Conservation (phyloP, 2,113 vertebrate genomes). For the Solea solea region DNA sequence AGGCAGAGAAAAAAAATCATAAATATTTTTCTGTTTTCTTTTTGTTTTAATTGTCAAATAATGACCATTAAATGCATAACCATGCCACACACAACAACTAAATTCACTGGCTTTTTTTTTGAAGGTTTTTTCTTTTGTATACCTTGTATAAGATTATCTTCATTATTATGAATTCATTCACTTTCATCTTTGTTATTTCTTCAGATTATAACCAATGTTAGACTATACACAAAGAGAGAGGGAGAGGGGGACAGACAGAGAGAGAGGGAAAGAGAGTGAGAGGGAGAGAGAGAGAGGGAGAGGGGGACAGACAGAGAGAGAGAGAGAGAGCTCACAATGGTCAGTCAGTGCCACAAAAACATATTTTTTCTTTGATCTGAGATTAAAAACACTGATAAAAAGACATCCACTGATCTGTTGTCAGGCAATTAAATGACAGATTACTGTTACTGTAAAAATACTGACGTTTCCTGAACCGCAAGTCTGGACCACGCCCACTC, state of each 20-base stretch:
- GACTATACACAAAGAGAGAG: conserved; percentile 90
- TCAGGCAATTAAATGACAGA: conserved; percentile 92
- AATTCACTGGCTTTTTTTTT: conserved; percentile 81
- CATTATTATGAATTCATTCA: conserved; percentile 66
- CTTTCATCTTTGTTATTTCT: conserved; percentile 71
- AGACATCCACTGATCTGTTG: conserved; percentile 78
- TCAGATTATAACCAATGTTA: conserved; percentile 90
- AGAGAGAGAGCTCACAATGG: conserved; percentile 89
- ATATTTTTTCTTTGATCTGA: conserved; percentile 83
- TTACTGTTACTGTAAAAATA: conserved; percentile 91
- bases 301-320: conserved; percentile 23
- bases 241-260: background rate
- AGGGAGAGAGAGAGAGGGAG: conserved; percentile 76
- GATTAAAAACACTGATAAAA: conserved; percentile 90
- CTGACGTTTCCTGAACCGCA: conserved; percentile 78
- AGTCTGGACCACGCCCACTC: conserved; percentile 61
- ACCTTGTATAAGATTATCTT: conserved; percentile 86
- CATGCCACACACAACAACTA: conserved; percentile 98
- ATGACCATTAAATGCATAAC: conserved; percentile 95
- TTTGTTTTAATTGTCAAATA: conserved; percentile 84
- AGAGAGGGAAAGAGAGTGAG: conserved; percentile 61
- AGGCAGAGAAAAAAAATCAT: conserved; percentile 81
- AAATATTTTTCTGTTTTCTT: conserved; percentile 46
- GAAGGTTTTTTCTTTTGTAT: conserved; percentile 31
- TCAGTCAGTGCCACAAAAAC: conserved; percentile 93